Conservation (phyloP, 2,797 vertebrate species). For the Lithobates pipiens region DNA sequence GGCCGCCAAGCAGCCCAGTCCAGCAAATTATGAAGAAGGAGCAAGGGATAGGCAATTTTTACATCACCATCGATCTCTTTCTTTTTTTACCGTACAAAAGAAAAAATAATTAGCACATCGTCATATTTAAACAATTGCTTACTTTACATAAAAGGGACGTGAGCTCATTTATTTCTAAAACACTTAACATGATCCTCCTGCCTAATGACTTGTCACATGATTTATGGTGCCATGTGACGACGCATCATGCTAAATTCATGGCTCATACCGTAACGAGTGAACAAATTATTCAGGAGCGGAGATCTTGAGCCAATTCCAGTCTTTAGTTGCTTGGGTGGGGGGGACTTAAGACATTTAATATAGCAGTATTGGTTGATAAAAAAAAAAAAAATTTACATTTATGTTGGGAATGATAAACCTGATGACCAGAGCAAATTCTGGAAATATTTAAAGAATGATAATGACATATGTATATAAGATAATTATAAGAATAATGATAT, state of each 20-base stretch:
- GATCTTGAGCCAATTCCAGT: slow-evolving; percentile 67
- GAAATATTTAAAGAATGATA: neutral
- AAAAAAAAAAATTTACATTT: too few species aligned
- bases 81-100: slow-evolving; percentile 62
- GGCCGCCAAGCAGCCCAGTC: slow-evolving; percentile 18
- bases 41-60: slow-evolving; percentile 67
- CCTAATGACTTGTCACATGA: slow-evolving; percentile 84
- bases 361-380: neutral
- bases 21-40: slow-evolving; percentile 40
- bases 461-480: too few species aligned
- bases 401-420: neutral
- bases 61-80: slow-evolving; percentile 79
- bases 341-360: neutral
- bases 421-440: neutral
- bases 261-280: slow-evolving; percentile 80
- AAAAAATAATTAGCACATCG: slow-evolving; percentile 81
- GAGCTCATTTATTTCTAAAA: slow-evolving; percentile 85
- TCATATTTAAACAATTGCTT: slow-evolving; percentile 80
- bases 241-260: slow-evolving; percentile 82
- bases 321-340: slow-evolving; percentile 19
- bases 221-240: slow-evolving; percentile 81
- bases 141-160: slow-evolving; percentile 80
- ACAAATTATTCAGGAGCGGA: slow-evolving; percentile 79
- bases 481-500: too few species aligned
- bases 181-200: slow-evolving; percentile 84